Conservation (phyloP, 2,888 invertebrate genomes). For the Dolomedes plantarius region DNA sequence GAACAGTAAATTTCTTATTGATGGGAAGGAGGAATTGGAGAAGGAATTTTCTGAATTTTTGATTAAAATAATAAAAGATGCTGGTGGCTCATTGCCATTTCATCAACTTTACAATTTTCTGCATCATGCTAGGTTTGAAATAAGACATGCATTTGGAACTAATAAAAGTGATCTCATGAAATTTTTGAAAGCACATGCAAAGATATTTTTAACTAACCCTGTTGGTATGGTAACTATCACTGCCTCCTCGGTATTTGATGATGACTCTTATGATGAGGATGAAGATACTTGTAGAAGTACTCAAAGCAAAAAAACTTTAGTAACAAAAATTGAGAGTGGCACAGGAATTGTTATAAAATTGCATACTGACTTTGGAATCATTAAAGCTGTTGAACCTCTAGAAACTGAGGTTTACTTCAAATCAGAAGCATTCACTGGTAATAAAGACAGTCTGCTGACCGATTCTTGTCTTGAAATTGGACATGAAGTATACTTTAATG, state of each 20-base stretch:
- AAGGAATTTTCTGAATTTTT: slow-evolving; percentile 34
- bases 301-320: background rate
- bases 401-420: slow-evolving; percentile 52
- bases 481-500: slow-evolving; percentile 31
- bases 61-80: slow-evolving; percentile 22
- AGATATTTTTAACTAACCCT: slow-evolving; percentile 22
- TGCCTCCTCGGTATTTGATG: background rate
- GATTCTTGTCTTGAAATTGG: slow-evolving; percentile 20
- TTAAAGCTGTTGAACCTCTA: slow-evolving; percentile 29
- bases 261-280: background rate
- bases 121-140: slow-evolving; percentile 5
- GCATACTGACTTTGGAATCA: slow-evolving; percentile 34
- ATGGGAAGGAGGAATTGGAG: slow-evolving; percentile 17
- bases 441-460: slow-evolving; percentile 24
- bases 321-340: slow-evolving; percentile 6
- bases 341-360: slow-evolving; percentile 40
- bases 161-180: slow-evolving; percentile 25
- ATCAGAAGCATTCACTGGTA: slow-evolving; percentile 18
- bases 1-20: no score
- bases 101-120: slow-evolving; percentile 38
- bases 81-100: slow-evolving; percentile 45
- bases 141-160: slow-evolving; percentile 23
- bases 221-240: slow-evolving; percentile 21
- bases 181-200: slow-evolving; percentile 28
- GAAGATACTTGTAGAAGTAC: background rate